A percentile compares a stretch with the other conserved stretches of the same genome.
Conservation (phyloP, 2,888 invertebrate genomes). For the Polydrusus cervinus region DNA sequence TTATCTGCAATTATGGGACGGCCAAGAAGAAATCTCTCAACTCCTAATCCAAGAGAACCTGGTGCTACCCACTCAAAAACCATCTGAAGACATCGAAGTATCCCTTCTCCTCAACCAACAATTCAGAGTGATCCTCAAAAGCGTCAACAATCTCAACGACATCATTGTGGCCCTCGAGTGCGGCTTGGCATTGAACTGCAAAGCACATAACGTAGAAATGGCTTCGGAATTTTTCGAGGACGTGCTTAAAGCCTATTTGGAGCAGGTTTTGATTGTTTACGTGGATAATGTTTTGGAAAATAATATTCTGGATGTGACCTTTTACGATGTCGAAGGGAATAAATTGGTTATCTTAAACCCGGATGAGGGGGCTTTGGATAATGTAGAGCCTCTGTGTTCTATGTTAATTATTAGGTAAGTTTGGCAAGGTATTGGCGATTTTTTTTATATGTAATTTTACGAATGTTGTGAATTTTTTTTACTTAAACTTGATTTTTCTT, state of each 20-base stretch:
- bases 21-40: slow-evolving; percentile 60
- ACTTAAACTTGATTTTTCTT: too few species aligned
- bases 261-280: slow-evolving; percentile 70
- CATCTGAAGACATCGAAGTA: slow-evolving; percentile 65
- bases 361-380: slow-evolving; percentile 74
- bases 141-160: slow-evolving; percentile 68
- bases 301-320: slow-evolving; percentile 75
- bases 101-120: slow-evolving; percentile 70
- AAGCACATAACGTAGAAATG: slow-evolving; percentile 72
- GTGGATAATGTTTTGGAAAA: slow-evolving; percentile 71
- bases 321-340: slow-evolving; percentile 75
- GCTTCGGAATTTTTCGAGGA: slow-evolving; percentile 71
- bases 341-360: slow-evolving; percentile 74
- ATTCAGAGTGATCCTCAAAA: slow-evolving; percentile 69
- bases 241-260: slow-evolving; percentile 73
- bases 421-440: not conserved
- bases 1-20: slow-evolving; percentile 61
- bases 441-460: too few species aligned
- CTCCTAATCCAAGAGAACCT: slow-evolving; percentile 62
- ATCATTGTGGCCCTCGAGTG: slow-evolving; percentile 71
- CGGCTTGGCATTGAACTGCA: slow-evolving; percentile 72
- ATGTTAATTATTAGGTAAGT: slow-evolving; percentile 74
- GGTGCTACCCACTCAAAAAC: slow-evolving; percentile 53
- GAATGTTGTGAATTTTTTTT: too few species aligned
- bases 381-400: slow-evolving; percentile 75